phyloP scores from a whole-genome alignment of 1,140 invertebrate species.

The Plodia interpunctella region DNA sequence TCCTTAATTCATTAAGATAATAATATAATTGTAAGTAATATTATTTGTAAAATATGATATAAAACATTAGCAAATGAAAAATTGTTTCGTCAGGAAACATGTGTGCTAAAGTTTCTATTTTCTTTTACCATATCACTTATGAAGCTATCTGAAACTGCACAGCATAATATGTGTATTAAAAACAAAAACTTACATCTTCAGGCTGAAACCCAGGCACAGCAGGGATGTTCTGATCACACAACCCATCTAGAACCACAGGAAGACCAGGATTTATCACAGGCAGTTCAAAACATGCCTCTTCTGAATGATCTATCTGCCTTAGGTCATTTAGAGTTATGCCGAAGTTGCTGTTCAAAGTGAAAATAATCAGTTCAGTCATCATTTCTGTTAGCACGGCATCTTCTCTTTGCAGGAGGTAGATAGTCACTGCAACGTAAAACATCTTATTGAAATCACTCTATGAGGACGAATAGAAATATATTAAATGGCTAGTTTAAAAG shows the following conservation, averaged over 20 bases:
- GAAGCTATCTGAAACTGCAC: too few relatives aligned
- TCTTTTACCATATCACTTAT: too few relatives aligned
- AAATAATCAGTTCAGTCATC: constrained; percentile 36
- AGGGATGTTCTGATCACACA: constrained; percentile 45
- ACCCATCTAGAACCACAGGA: constrained; percentile 50
- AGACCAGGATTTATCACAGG: constrained; percentile 39
- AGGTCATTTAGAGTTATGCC: constrained; percentile 29
- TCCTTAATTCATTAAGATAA: too few relatives aligned
- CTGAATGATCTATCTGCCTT: constrained; percentile 30
- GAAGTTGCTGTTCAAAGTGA: constrained; percentile 25
- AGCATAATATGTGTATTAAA: too few relatives aligned
- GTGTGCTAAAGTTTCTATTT: too few relatives aligned
- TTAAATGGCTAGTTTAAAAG: too few relatives aligned
- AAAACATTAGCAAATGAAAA: too few relatives aligned
- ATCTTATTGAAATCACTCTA: too few relatives aligned
- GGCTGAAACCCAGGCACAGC: constrained; percentile 50
- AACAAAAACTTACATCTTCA: constrained; percentile 35
- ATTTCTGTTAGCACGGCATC: constrained; percentile 23
- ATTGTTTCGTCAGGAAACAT: too few relatives aligned
- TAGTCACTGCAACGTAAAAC: constrained; percentile 37
- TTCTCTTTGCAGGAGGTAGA: constrained; percentile 44
- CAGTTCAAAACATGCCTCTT: constrained; percentile 35
- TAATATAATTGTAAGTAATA: too few relatives aligned
- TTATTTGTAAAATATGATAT: too few relatives aligned
- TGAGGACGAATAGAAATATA: too few relatives aligned